Conservation (phyloP, 2,888 invertebrate genomes). For the Eupithecia vulgata region DNA sequence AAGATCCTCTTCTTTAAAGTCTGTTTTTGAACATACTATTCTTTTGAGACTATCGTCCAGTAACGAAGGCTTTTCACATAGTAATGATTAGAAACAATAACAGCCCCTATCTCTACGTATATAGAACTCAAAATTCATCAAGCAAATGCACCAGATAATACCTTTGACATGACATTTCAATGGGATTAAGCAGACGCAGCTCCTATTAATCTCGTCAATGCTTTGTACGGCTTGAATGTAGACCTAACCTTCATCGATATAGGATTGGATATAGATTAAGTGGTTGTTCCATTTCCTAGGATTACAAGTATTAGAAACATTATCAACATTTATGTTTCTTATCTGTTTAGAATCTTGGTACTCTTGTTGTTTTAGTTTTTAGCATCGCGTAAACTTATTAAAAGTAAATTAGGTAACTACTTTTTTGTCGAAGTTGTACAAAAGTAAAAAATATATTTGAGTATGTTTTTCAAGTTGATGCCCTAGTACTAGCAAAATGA, state of each 20-base stretch:
- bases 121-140: neutral
- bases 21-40: neutral
- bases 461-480: too few relatives aligned
- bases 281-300: neutral
- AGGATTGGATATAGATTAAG: conserved; percentile 1
- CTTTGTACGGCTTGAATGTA: conserved; percentile 10
- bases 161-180: conserved; percentile 12
- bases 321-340: too few relatives aligned
- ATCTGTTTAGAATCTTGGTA: too few relatives aligned
- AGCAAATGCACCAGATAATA: neutral
- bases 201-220: conserved; percentile 9
- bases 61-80: neutral
- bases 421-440: too few relatives aligned
- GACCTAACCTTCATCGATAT: neutral
- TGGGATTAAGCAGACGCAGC: conserved; percentile 7
- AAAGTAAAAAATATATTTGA: too few relatives aligned
- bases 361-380: too few relatives aligned
- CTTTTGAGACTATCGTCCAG: neutral
- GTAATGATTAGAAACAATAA: neutral
- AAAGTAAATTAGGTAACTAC: too few relatives aligned
- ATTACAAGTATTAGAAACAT: neutral
- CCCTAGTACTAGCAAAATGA: too few relatives aligned
- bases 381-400: too few relatives aligned
- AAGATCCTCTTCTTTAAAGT: neutral
- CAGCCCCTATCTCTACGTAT: neutral